Evolutionary conservation across 2,888 invertebrate genomes (phyloP), one percentile per base, ranked within the genome.

Genomic region (Idaea aversata): DNA sequence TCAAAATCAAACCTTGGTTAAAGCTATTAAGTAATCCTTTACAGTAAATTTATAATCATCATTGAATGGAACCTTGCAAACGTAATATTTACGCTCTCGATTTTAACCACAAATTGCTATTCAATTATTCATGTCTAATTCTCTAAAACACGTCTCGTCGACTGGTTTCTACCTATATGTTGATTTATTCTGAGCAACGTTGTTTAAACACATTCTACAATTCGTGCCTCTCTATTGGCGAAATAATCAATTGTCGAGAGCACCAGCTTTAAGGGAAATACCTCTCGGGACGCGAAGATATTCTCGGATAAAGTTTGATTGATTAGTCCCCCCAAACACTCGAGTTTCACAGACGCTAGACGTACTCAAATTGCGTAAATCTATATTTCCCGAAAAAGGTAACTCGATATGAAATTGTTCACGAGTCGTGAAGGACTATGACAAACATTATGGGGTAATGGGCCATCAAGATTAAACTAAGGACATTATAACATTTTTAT

Each of bases 401-500:
- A 47, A 6, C 47, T 47, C 47, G 47, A 47, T 58, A 58, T 16
- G 5, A 58, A 16, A 16, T 58, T 5, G 34, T 34, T 25, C 34
- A 59, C 57, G 10, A 66, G 66, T 65, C 66, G 64, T 67, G 66
- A 66, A 70, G 69, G 64, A 47, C 65, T 67, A 72, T 70, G 70
- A 71, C 72, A 71, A 66, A 70, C 72, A 67, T 71, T 69, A 66
- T 62, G 60, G 62, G 69, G 66, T 67, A 73, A 72, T 69, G 67
- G 61, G 67, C 61, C 68, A 67, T 70, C 69, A 70, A 72, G 69
- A 71, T 69, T 68, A 69, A 68, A 73, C 67, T 71, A 70, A 72
- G 65, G 70, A 68, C 69, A 69, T 73, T 72, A 72, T 71, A 70
- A 68, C 63, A 67, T 67, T 70, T 69, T 63, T 65, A 62, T 64